Conservation (phyloP, 2,888 invertebrate species). For the Leptopilina myrica region DNA sequence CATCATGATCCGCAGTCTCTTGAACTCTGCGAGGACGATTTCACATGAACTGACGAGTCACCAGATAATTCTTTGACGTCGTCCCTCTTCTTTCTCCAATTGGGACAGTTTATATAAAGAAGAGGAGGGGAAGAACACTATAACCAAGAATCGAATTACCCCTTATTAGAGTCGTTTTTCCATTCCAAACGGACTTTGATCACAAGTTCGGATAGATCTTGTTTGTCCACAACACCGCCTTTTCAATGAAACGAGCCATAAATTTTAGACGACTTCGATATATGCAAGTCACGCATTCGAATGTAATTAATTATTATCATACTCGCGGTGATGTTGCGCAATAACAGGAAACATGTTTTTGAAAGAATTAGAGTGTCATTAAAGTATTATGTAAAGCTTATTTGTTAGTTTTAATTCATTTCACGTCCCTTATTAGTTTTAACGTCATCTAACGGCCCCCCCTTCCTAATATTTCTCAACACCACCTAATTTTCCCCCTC, state of each 20-base stretch:
- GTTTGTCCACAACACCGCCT: constrained; percentile 14
- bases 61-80: constrained; percentile 56
- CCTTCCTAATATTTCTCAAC: no score
- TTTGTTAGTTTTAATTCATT: no score
- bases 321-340: no score
- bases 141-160: constrained; percentile 57
- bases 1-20: constrained; percentile 46
- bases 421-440: no score
- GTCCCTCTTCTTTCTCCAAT: constrained; percentile 53
- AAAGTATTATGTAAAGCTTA: no score
- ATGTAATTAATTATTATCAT: no score
- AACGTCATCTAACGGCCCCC: no score
- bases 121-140: constrained; percentile 47
- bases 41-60: constrained; percentile 53
- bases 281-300: no score
- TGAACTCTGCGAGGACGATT: constrained; percentile 23
- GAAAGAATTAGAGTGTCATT: no score
- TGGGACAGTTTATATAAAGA: constrained; percentile 45
- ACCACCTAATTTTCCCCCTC: no score
- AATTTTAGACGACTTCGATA: neutral
- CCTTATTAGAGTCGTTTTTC: constrained; percentile 42
- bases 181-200: constrained; percentile 27
- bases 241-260: neutral
- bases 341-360: no score
- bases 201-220: constrained; percentile 27